phyloP scores from a whole-genome alignment of 2,113 vertebrate species.

The Eleginops maclovinus region DNA sequence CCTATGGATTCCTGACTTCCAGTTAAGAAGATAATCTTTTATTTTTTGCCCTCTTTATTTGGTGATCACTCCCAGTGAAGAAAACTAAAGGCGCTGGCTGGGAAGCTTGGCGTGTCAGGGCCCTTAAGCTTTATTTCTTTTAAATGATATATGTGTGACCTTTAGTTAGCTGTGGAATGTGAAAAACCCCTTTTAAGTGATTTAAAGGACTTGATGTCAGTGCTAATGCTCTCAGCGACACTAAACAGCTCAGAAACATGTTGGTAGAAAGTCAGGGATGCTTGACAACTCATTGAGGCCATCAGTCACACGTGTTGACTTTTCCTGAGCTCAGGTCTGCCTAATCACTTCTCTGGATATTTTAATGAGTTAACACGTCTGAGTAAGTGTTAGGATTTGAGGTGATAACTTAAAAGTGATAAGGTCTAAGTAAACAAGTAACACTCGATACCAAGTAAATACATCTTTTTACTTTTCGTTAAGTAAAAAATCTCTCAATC shows the following conservation, averaged over 20 bases:
- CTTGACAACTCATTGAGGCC: background rate
- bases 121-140: constrained; percentile 23
- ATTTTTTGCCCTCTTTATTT: no score
- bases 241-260: constrained; percentile 37
- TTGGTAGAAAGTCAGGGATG: constrained; percentile 23
- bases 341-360: background rate
- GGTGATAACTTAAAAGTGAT: background rate
- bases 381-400: constrained; percentile 4
- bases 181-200: constrained; percentile 23
- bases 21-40: no score
- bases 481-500: background rate
- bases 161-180: constrained; percentile 51
- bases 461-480: background rate
- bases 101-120: background rate
- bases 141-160: constrained; percentile 38
- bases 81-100: background rate
- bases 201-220: constrained; percentile 51
- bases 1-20: no score
- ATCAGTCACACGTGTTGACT: constrained; percentile 8
- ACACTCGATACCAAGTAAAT: no score
- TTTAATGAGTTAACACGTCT: background rate
- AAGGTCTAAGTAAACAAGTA: background rate
- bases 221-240: constrained; percentile 24
- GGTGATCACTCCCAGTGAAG: no score
- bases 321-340: constrained; percentile 13